Evolutionary conservation across 2,888 invertebrate species (phyloP).

Genomic region (Agriopis aurantiaria): DNA sequence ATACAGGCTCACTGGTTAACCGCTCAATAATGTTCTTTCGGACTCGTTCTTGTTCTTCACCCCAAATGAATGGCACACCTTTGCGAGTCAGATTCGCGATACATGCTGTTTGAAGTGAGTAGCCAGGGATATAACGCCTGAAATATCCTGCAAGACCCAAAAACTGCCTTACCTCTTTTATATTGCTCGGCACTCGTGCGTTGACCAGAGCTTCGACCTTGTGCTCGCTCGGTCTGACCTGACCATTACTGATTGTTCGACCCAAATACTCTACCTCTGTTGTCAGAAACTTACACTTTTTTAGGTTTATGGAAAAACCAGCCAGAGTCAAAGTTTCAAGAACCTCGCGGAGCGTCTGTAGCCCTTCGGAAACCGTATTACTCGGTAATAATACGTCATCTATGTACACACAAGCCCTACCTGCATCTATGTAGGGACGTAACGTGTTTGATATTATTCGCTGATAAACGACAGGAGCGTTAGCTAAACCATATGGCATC

Average conservation of each 20-base stretch:
- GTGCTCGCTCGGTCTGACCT: neutral
- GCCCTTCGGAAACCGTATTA: too few species aligned
- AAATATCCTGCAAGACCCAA: slow-evolving; percentile 4
- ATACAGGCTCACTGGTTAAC: slow-evolving; percentile 37
- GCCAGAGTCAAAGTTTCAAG: too few species aligned
- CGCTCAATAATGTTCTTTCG: slow-evolving; percentile 20
- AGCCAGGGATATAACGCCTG: slow-evolving; percentile 26
- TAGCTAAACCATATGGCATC: too few species aligned
- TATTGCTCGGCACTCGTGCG: neutral
- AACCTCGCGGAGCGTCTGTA: too few species aligned
- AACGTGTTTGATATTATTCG: too few species aligned
- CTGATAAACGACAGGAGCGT: too few species aligned
- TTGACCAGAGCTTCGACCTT: slow-evolving; percentile 6
- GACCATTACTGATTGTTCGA: neutral
- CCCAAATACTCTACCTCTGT: too few species aligned
- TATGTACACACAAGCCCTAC: too few species aligned
- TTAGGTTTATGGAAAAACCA: too few species aligned
- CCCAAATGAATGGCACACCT: slow-evolving; percentile 27
- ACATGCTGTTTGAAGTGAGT: slow-evolving; percentile 27
- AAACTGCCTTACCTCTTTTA: slow-evolving; percentile 2
- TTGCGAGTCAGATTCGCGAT: slow-evolving; percentile 23
- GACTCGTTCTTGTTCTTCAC: slow-evolving; percentile 16
- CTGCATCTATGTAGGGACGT: too few species aligned
- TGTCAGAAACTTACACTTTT: too few species aligned
- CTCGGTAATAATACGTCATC: too few species aligned